These are phyloP conservation scores for Sebastes hopkinsi DNA, from an alignment of 2,797 vertebrate genomes.

Conservation along the genomic window DNA sequence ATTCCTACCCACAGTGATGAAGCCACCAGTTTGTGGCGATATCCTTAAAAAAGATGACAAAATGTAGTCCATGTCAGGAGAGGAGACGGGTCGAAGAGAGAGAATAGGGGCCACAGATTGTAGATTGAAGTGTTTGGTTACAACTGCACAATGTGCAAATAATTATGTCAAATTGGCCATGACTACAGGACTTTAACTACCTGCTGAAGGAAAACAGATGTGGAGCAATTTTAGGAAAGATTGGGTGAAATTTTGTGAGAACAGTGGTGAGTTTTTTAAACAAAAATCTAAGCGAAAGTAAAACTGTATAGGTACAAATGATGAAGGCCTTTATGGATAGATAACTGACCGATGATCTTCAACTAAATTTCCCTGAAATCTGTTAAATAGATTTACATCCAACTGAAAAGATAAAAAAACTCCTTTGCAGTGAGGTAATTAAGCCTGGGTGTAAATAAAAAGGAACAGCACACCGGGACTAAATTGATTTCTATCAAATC, in stretches of 20 bases:
- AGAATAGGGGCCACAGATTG: slow-evolving; percentile 5
- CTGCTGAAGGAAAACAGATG: background rate
- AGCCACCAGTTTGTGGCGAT: background rate
- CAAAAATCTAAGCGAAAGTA: background rate
- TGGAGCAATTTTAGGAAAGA: background rate
- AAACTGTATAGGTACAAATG: background rate
- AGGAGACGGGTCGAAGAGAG: background rate
- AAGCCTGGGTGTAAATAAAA: slow-evolving; percentile 15
- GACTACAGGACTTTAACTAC: background rate
- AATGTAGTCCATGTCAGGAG: background rate
- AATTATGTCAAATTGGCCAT: background rate
- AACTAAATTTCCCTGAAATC: background rate
- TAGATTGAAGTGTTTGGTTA: slow-evolving; percentile 38
- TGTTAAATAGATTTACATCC: background rate
- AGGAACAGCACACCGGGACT: background rate
- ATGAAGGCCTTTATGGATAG: background rate
- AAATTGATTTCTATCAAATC: slow-evolving; percentile 15
- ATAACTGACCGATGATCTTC: background rate
- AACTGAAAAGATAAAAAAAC: background rate
- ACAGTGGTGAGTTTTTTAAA: background rate
- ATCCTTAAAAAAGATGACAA: background rate
- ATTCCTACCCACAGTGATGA: slow-evolving; percentile 1
- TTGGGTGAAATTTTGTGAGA: background rate
- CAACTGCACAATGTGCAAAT: background rate
- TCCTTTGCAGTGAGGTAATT: background rate